phyloP scores from a whole-genome alignment of 1,140 invertebrate genomes.

The Zelostemma sp. region DNA sequence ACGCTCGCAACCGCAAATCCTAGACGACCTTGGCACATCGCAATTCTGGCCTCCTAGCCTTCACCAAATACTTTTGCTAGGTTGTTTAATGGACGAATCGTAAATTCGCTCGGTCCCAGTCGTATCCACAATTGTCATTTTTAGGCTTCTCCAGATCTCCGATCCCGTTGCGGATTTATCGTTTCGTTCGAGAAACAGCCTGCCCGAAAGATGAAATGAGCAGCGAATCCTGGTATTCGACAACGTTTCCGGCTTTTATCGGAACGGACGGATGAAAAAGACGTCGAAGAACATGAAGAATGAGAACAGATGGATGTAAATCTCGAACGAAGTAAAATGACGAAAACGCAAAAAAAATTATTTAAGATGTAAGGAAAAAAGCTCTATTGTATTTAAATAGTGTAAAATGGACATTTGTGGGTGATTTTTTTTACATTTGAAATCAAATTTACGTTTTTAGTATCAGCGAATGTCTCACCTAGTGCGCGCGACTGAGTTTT shows the following conservation, averaged over 20 bases:
- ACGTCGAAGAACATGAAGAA: constrained; percentile 1
- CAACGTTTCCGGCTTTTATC: too few species aligned
- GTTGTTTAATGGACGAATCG: constrained; percentile 62
- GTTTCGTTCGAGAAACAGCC: constrained; percentile 56
- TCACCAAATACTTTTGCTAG: constrained; percentile 68
- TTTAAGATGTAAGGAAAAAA: constrained; percentile 69
- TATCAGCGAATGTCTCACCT: constrained; percentile 68
- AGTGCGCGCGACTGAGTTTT: constrained; percentile 68
- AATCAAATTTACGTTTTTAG: constrained; percentile 69
- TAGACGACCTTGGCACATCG: constrained; percentile 48
- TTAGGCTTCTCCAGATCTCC: background rate
- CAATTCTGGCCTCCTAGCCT: constrained; percentile 67
- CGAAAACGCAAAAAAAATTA: constrained; percentile 60
- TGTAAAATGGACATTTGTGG: constrained; percentile 70
- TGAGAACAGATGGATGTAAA: background rate
- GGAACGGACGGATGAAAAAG: background rate
- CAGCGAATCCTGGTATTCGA: too few species aligned
- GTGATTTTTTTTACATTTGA: constrained; percentile 66
- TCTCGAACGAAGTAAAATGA: constrained; percentile 6
- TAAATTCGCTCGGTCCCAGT: constrained; percentile 50
- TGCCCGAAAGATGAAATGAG: constrained; percentile 59
- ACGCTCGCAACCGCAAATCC: constrained; percentile 51
- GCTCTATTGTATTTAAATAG: constrained; percentile 71
- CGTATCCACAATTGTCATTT: background rate
- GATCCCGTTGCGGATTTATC: constrained; percentile 52